These are phyloP conservation scores for Pelodytes ibericus DNA, from an alignment of 2,797 vertebrate genomes.

Conservation along the genomic window DNA sequence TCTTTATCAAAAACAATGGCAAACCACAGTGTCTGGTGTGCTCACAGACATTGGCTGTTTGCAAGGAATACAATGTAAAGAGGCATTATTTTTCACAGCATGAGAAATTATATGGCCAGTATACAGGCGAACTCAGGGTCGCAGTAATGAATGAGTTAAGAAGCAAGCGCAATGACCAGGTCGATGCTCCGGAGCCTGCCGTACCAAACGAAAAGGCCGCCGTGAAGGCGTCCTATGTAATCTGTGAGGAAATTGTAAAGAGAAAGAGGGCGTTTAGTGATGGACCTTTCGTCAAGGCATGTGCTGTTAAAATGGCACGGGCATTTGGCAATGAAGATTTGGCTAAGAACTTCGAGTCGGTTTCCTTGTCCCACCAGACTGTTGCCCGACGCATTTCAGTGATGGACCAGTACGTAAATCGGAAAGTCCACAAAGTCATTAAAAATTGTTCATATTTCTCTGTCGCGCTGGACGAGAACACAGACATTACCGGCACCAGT, in stretches of 20 bases:
- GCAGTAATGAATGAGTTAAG: conserved; percentile 38
- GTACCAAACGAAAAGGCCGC: conserved; percentile 25
- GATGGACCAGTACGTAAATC: conserved; percentile 40
- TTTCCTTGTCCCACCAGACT: conserved; percentile 33
- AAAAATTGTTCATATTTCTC: conserved; percentile 41
- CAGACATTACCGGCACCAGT: conserved; percentile 16
- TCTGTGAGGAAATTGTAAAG: conserved; percentile 43
- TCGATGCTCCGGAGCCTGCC: not conserved
- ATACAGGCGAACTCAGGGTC: conserved; percentile 30
- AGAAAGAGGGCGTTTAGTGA: conserved; percentile 37
- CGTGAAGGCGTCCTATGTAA: conserved; percentile 38
- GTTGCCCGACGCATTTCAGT: conserved; percentile 37
- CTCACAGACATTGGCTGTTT: conserved; percentile 41
- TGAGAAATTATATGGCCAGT: conserved; percentile 34
- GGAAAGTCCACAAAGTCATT: conserved; percentile 32
- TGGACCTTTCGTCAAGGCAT: conserved; percentile 37
- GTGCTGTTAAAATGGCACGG: conserved; percentile 45
- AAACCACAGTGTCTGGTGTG: conserved; percentile 46
- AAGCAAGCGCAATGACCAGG: conserved; percentile 30
- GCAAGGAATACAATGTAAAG: conserved; percentile 49
- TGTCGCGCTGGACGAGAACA: conserved; percentile 30
- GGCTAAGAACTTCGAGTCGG: conserved; percentile 42
- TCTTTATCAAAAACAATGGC: conserved; percentile 37
- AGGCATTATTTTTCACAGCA: conserved; percentile 44
- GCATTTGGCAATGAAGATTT: conserved; percentile 48